Base-by-base conservation (phyloP, 2,113 vertebrate genomes). In the Lamprotornis superbus region DNA sequence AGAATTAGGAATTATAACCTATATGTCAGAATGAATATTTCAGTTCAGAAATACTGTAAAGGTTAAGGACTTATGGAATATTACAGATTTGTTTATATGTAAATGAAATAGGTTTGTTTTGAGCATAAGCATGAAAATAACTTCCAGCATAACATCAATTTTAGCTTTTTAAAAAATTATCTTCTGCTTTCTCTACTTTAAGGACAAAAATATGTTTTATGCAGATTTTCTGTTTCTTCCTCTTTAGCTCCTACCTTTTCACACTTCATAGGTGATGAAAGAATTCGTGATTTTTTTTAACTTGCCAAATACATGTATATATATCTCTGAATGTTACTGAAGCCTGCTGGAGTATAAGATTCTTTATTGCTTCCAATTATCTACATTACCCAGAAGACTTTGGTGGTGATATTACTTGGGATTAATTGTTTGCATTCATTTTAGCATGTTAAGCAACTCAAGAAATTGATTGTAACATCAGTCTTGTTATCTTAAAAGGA, bases 401-500 rank as follows among this genome's bases (percentile, higher is more conserved):
- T 77, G 17, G 21, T 81, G 31, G 15, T 77, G 24, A 2, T 82
- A 10, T 63, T 83, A 55, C 9, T 75, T 68, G 49, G 20, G 10
- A 53, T 85, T 52, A 71, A 17, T 82, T 78, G 44, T 49, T 59
- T 27, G 12, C 52, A 46, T 83, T 82, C 33, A 22, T 75, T 90
- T 39, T 65, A 69, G 9, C 16, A n/a, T 22, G 33, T 40, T 55
- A 73, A 80, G 30, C 17, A 31, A n/a, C 9, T 71, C 11, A 67
- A 37, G 57, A 81, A 82, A 47, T 35, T 87, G 35, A 47, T 35
- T 87, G 35, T 61, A 73, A 83, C 25, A 12, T 73, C 3, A 7
- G 5, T 81, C 24, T 69, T 85, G 35, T 69, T 97, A 13, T 96
- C 59, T 90, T 95, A 76, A 92, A 94, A 99, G 99, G 99, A 99